Evolutionary conservation across 2,113 vertebrate genomes (phyloP).

Genomic region (Megaleporinus macrocephalus): DNA sequence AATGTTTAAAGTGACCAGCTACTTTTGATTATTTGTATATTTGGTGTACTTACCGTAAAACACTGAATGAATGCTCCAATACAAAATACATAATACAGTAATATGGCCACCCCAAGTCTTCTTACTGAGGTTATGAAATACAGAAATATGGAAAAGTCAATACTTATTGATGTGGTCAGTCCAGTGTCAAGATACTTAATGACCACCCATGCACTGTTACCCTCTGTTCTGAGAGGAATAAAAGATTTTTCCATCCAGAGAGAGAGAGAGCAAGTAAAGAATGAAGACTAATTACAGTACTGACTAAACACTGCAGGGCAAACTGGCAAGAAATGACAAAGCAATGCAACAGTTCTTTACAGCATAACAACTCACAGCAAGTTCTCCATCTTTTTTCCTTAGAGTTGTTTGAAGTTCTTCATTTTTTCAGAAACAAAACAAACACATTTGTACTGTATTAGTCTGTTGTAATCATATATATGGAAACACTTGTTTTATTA

Average conservation of each 20-base stretch:
- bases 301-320: not conserved
- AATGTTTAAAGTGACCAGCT: too few relatives aligned
- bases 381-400: too few relatives aligned
- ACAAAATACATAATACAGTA: not conserved
- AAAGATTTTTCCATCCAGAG: not conserved
- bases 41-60: not conserved
- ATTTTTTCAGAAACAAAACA: too few relatives aligned
- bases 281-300: not conserved
- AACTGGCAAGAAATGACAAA: not conserved
- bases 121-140: not conserved
- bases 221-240: not conserved
- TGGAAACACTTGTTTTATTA: too few relatives aligned
- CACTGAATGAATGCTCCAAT: not conserved
- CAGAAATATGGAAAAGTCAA: not conserved
- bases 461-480: too few relatives aligned
- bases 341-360: not conserved
- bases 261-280: not conserved
- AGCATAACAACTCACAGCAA: too few relatives aligned
- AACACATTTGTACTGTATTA: too few relatives aligned
- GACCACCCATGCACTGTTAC: not conserved
- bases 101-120: not conserved
- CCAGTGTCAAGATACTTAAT: not conserved
- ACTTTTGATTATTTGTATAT: not conserved
- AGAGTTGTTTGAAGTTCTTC: too few relatives aligned
- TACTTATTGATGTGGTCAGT: not conserved